phyloP scores from a whole-genome alignment of 2,797 vertebrate species.

The Adrianichthys oophorus region DNA sequence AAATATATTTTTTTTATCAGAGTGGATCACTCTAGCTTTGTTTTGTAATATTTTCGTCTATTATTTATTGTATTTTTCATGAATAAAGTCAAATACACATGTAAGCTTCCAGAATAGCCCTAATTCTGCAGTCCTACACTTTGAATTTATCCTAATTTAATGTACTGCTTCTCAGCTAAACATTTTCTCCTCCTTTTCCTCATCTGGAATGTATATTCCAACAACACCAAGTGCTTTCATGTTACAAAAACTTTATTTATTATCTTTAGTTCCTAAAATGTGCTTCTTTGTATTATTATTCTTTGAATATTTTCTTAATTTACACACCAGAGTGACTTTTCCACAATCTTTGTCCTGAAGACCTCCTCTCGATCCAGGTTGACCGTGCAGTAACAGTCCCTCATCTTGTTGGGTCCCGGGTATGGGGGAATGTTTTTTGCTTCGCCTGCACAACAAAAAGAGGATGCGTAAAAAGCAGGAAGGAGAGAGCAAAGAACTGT shows the following conservation, averaged over 20 bases:
- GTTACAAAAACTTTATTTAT: no score
- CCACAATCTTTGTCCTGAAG: slow-evolving; percentile 97
- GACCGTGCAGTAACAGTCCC: slow-evolving; percentile 98
- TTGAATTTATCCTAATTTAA: not conserved
- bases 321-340: slow-evolving; percentile 94
- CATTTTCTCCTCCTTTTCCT: not conserved
- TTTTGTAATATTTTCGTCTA: no score
- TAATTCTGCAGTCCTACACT: not conserved
- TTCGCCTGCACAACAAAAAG: slow-evolving; percentile 79
- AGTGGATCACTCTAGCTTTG: no score
- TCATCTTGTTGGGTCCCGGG: slow-evolving; percentile 96
- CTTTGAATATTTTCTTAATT: no score
- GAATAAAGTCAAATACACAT: no score
- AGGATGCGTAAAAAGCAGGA: slow-evolving; percentile 7
- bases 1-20: no score
- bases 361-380: slow-evolving; percentile 99
- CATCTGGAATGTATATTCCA: not conserved
- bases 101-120: no score
- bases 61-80: no score
- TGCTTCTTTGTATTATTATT: no score
- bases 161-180: not conserved
- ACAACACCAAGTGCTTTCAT: not conserved
- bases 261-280: no score
- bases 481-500: slow-evolving; percentile 18
- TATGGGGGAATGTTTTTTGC: slow-evolving; percentile 98